Conservation (phyloP, 2,113 vertebrate species). For the Campylorhamphus procurvoides region DNA sequence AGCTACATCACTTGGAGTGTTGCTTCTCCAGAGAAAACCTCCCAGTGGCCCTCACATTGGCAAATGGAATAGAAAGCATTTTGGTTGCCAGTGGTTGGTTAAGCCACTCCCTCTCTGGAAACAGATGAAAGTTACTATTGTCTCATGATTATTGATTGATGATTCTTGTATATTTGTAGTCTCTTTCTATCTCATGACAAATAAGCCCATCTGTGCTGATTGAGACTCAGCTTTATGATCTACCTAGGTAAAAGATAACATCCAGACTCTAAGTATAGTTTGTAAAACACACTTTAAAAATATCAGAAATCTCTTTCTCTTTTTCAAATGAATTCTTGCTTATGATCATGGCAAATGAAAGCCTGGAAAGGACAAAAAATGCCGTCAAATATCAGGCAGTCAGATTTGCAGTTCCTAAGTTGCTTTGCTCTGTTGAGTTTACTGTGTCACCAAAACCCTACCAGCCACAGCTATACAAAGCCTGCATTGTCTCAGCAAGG, state of each 20-base stretch:
- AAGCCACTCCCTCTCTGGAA: neutral
- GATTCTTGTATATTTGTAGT: neutral
- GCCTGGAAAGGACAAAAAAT: neutral
- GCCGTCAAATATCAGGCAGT: constrained; percentile 3
- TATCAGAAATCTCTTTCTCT: neutral
- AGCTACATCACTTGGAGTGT: neutral
- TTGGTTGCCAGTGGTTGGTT: neutral
- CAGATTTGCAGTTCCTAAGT: constrained; percentile 42
- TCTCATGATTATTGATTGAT: neutral
- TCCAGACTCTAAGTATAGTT: neutral
- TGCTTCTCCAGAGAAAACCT: neutral
- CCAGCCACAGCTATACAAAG: constrained; percentile 76
- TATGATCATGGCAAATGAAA: constrained; percentile 13
- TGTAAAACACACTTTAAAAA: neutral
- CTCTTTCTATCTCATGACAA: neutral
- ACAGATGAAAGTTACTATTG: neutral
- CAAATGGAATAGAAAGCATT: neutral
- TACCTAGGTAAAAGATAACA: neutral
- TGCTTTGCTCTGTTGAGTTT: constrained; percentile 59
- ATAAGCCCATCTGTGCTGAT: neutral
- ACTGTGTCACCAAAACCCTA: constrained; percentile 74
- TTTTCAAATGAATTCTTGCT: neutral
- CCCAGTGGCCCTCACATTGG: fast-evolving
- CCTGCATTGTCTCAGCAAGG: constrained; percentile 82
- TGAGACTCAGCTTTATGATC: neutral